These are phyloP conservation scores for Plagodis pulveraria DNA, from an alignment of 2,888 invertebrate genomes.

Conservation along the genomic window DNA sequence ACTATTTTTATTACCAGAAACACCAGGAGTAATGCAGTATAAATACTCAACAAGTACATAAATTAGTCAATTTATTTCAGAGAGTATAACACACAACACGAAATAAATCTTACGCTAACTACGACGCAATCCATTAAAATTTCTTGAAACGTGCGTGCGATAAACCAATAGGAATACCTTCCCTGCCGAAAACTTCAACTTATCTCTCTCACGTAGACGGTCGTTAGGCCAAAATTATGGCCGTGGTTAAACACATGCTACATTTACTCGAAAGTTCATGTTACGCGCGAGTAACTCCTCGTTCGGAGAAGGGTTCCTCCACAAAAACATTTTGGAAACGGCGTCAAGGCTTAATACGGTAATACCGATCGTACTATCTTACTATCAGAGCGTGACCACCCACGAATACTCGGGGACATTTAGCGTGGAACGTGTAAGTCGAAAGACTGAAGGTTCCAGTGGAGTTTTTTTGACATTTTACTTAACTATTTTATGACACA, in stretches of 20 bases:
- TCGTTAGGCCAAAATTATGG: constrained; percentile 80
- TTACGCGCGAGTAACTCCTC: constrained; percentile 75
- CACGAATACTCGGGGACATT: constrained; percentile 16
- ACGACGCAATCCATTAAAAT: constrained; percentile 75
- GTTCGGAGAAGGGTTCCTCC: constrained; percentile 64
- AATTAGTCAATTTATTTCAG: constrained; percentile 37
- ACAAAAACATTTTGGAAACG: constrained; percentile 55
- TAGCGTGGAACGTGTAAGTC: constrained; percentile 9
- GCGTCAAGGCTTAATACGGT: constrained; percentile 47
- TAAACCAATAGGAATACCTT: constrained; percentile 70
- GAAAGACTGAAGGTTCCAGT: not conserved
- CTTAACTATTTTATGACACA: too few relatives aligned
- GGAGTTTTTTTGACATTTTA: too few relatives aligned
- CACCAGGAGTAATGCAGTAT: too few relatives aligned
- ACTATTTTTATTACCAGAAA: too few relatives aligned
- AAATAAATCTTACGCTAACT: constrained; percentile 68
- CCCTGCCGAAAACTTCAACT: constrained; percentile 77
- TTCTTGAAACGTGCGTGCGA: constrained; percentile 79
- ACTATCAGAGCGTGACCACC: constrained; percentile 44
- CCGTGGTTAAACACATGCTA: constrained; percentile 82
- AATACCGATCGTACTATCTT: constrained; percentile 40
- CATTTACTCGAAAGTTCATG: constrained; percentile 81
- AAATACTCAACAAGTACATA: not conserved
- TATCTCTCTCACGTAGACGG: constrained; percentile 81
- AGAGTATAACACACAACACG: constrained; percentile 42